Conservation (phyloP, 2,797 vertebrate genomes). For the Anableps anableps region DNA sequence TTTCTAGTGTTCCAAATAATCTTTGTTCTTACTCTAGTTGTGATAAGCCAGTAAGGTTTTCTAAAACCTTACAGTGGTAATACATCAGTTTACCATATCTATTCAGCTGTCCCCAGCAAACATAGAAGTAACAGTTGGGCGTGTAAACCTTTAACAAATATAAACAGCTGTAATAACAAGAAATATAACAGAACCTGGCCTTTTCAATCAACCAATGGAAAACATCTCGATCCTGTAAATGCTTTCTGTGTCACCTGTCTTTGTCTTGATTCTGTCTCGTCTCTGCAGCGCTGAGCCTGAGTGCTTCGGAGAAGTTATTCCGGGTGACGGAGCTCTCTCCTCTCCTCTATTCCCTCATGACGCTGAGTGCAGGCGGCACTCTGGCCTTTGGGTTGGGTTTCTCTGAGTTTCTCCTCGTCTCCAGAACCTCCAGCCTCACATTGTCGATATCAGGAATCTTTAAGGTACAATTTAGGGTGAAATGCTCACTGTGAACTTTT, state of each 20-base stretch:
- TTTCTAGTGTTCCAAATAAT: no score
- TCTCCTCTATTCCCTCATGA: slow-evolving; percentile 82
- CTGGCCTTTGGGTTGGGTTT: slow-evolving; percentile 95
- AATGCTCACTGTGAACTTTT: not conserved
- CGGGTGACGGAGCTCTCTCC: slow-evolving; percentile 82
- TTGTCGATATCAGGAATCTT: slow-evolving; percentile 95
- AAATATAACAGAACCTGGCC: no score
- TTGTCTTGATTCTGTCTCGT: not conserved
- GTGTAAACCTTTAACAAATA: no score
- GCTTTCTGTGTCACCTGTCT: not conserved
- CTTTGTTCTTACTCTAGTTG: no score
- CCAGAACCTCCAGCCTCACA: slow-evolving; percentile 93
- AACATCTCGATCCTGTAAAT: not conserved
- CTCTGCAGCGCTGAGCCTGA: slow-evolving; percentile 85
- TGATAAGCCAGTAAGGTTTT: no score
- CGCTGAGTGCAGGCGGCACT: slow-evolving; percentile 85
- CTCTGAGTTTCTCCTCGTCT: slow-evolving; percentile 95
- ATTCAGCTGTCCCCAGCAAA: no score
- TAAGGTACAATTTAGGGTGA: slow-evolving; percentile 81
- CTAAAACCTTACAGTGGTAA: no score
- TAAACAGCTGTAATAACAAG: no score
- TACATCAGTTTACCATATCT: no score
- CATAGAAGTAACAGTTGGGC: no score
- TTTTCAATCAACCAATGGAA: no score
- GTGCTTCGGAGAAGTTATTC: slow-evolving; percentile 89